These are phyloP conservation scores for Phenganax subtilis DNA, from an alignment of 92 coral and sea anemone genomes.

Conservation along the genomic window DNA sequence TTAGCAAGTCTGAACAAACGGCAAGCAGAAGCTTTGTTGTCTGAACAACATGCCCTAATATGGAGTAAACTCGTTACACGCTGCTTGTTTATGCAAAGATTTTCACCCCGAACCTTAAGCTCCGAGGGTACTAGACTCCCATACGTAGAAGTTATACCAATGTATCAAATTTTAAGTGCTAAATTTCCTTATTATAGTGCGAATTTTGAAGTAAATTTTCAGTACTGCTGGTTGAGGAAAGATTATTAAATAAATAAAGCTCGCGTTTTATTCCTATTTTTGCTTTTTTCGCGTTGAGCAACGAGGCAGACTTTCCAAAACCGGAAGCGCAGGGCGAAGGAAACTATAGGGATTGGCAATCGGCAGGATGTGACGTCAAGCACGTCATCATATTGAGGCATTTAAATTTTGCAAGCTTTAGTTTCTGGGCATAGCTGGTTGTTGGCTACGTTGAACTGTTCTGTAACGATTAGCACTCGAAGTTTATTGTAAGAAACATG, in stretches of 20 bases:
- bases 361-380: conserved; percentile 31
- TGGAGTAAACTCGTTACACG: conserved; percentile 27
- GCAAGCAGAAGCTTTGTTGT: conserved; percentile 19
- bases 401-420: conserved; percentile 13
- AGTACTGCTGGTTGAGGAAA: not conserved
- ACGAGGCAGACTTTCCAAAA: not conserved
- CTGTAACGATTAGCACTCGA: conserved; percentile 17
- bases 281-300: not conserved
- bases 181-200: not conserved
- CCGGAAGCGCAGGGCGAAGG: conserved; percentile 9
- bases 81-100: conserved; percentile 7
- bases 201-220: not conserved
- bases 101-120: not conserved
- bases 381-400: conserved; percentile 3
- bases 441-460: conserved; percentile 4
- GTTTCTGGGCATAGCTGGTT: conserved; percentile 1
- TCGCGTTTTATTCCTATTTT: not conserved
- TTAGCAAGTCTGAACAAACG: not conserved
- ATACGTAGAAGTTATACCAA: not conserved
- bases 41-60: conserved; percentile 32
- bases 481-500: conserved; percentile 8
- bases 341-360: conserved; percentile 1
- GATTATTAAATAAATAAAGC: no score
- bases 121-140: not conserved
- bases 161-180: not conserved